Percentiles rank a stretch among this genome's conserved stretches.
Evolutionary conservation across 2,113 vertebrate genomes (phyloP).

Genomic region (Tinamus guttatus): DNA sequence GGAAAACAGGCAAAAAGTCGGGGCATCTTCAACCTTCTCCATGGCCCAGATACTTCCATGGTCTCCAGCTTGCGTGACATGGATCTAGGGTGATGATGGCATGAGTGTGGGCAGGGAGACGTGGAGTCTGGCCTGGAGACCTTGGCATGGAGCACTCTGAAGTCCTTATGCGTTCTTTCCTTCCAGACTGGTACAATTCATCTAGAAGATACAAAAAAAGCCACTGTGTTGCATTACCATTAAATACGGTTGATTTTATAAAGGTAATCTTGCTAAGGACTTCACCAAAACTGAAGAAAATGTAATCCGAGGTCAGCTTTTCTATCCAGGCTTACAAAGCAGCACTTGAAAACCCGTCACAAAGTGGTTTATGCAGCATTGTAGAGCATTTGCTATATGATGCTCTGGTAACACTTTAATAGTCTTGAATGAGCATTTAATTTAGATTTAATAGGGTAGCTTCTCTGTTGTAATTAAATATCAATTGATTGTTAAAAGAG

Average conservation of each 20-base stretch:
- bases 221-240: fast-evolving
- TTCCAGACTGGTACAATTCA: fast-evolving
- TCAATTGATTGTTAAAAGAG: slow-evolving; percentile 70
- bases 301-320: background rate
- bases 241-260: background rate
- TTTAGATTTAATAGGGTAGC: slow-evolving; percentile 72
- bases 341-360: background rate
- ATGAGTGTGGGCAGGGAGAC: background rate
- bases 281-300: background rate
- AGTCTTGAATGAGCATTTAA: slow-evolving; percentile 69
- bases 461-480: slow-evolving; percentile 74
- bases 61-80: background rate
- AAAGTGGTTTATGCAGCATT: background rate
- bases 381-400: slow-evolving; percentile 41
- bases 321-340: background rate
- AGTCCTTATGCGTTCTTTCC: background rate
- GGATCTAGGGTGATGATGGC: background rate
- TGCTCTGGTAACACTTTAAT: slow-evolving; percentile 62
- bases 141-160: too few relatives aligned
- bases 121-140: background rate
- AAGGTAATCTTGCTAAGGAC: background rate
- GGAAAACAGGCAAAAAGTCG: background rate
- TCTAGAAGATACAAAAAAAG: background rate
- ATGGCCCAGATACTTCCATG: fast-evolving
- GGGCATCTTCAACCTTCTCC: background rate